Conservation (phyloP, 30 jellyfish, hydroid and myxozoan species). For the Hydra vulgaris region DNA sequence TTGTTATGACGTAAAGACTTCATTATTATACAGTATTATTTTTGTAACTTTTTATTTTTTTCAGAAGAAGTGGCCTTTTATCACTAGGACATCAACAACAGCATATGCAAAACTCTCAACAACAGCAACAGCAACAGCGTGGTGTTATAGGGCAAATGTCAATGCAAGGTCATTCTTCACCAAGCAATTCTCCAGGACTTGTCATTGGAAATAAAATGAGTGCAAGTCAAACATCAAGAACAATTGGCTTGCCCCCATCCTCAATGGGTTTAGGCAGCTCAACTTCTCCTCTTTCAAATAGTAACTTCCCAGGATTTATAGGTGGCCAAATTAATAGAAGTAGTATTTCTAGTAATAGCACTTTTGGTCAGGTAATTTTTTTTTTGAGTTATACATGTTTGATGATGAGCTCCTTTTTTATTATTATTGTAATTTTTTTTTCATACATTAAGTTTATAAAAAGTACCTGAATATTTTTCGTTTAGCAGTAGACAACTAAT, state of each 20-base stretch:
- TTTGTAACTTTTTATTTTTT: neutral
- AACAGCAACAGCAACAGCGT: constrained; percentile 52
- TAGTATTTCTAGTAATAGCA: constrained; percentile 5
- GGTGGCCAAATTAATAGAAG: constrained; percentile 26
- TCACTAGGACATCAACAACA: constrained; percentile 57
- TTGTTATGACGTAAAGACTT: too few species aligned
- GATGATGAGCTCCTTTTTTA: too few species aligned
- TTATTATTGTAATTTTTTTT: too few species aligned
- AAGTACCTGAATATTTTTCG: too few species aligned
- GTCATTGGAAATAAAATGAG: constrained; percentile 7
- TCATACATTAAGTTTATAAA: too few species aligned
- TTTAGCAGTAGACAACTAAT: too few species aligned
- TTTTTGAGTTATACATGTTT: neutral
- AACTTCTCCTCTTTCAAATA: constrained; percentile 1
- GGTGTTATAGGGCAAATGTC: constrained; percentile 61
- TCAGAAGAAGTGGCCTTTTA: constrained; percentile 49
- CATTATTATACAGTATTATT: neutral
- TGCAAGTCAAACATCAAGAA: neutral
- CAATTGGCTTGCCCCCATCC: constrained; percentile 33
- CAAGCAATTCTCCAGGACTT: constrained; percentile 30
- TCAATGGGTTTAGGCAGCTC: constrained; percentile 20
- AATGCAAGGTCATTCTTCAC: constrained; percentile 44
- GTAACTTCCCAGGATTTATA: constrained; percentile 21
- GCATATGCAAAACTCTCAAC: neutral
- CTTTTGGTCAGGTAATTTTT: constrained; percentile 26